These are phyloP conservation scores for Thermophis baileyi DNA, from an alignment of 2,113 vertebrate species.

Conservation along the genomic window DNA sequence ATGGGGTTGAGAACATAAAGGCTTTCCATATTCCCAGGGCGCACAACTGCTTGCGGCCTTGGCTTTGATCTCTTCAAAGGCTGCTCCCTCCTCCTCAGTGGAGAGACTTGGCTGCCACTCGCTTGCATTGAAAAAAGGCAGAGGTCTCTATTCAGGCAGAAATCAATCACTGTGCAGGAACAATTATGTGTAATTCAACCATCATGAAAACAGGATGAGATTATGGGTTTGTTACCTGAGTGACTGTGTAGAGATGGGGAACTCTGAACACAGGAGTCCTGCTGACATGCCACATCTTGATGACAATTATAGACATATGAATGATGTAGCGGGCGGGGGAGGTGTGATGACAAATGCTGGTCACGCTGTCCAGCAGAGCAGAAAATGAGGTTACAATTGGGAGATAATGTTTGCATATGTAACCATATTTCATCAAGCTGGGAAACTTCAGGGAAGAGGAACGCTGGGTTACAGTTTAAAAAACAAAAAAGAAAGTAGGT, in stretches of 20 bases:
- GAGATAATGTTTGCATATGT: conserved; percentile 98
- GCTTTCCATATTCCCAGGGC: conserved; percentile 99
- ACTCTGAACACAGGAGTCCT: conserved; percentile 77
- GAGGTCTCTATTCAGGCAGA: conserved; percentile 92
- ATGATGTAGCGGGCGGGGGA: conserved; percentile 71
- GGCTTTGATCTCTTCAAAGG: conserved; percentile 99
- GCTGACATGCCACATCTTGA: conserved; percentile 78
- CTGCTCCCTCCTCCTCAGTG: conserved; percentile 98
- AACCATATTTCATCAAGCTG: conserved; percentile 86
- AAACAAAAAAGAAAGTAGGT: conserved; percentile 45
- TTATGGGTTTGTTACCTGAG: conserved; percentile 98
- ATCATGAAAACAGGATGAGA: conserved; percentile 88
- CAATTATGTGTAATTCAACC: conserved; percentile 98
- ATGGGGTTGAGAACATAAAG: conserved; percentile 97
- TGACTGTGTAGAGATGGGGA: conserved; percentile 76
- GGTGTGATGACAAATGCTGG: conserved; percentile 83
- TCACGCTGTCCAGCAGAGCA: conserved; percentile 93
- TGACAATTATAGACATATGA: conserved; percentile 81
- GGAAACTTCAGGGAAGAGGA: conserved; percentile 65
- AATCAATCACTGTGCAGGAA: conserved; percentile 97
- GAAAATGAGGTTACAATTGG: conserved; percentile 95
- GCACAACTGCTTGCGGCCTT: conserved; percentile 98
- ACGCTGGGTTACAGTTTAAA: conserved; percentile 46
- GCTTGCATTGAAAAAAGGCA: conserved; percentile 86
- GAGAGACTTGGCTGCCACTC: conserved; percentile 97